These are phyloP conservation scores for Eurois occulta DNA, from an alignment of 2,888 invertebrate species.

Conservation along the genomic window DNA sequence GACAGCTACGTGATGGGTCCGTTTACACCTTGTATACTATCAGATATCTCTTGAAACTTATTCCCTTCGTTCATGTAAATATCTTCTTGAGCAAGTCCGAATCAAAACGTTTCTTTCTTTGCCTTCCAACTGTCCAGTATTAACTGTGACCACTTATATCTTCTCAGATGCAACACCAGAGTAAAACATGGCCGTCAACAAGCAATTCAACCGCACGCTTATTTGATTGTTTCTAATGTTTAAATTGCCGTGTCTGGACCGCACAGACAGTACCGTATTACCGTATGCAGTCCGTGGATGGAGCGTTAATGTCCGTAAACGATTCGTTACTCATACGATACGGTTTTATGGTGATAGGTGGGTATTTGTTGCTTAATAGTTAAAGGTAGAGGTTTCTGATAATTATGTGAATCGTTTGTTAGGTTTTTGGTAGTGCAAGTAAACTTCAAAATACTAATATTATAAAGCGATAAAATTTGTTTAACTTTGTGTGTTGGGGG, in stretches of 20 bases:
- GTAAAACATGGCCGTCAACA: constrained; percentile 24
- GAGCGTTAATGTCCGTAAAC: constrained; percentile 12
- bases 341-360: not conserved
- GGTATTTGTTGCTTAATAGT: constrained; percentile 5
- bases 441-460: not conserved
- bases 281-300: constrained; percentile 31
- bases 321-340: constrained; percentile 32
- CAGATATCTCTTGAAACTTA: not conserved
- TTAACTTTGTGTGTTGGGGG: too few relatives aligned
- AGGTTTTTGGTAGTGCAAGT: not conserved
- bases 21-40: not conserved
- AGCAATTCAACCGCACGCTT: constrained; percentile 45
- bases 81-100: not conserved
- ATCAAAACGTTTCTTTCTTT: not conserved
- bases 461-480: too few relatives aligned
- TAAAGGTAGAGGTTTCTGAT: not conserved
- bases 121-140: not conserved
- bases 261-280: constrained; percentile 52
- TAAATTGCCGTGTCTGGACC: constrained; percentile 53
- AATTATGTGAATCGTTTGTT: not conserved
- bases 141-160: not conserved
- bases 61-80: not conserved
- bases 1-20: too few relatives aligned
- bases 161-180: not conserved
- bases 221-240: constrained; percentile 52